Evolutionary conservation across 2,113 vertebrate genomes (phyloP), one percentile per base, ranked within the genome.

Genomic region (Coreoperca whiteheadi): DNA sequence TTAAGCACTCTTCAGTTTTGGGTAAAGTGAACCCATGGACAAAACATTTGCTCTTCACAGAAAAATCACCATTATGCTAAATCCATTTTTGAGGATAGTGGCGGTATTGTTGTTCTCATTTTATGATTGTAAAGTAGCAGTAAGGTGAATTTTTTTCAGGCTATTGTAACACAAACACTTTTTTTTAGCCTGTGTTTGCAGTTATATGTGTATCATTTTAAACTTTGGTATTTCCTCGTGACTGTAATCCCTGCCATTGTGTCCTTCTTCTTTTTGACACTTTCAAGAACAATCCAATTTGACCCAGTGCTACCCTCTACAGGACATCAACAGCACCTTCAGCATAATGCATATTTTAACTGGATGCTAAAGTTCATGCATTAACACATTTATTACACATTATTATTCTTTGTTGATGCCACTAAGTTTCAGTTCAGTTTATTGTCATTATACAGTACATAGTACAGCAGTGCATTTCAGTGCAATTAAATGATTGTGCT

Each of bases 401-500:
- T 46, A 1, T 43, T 70, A 5, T 39, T 21, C 12, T 54, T 10
- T 56, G 53, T 63, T 70, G 21, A 34, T 63, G 20, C 64, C 0
- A 18, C 46, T 64, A 14, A 2, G 57, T 83, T 79, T 76, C 48
- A 70, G 39, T 21, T 78, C 23, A 79, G 56, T 90, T 90, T 87
- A 90, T 81, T 89, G 71, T 81, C 64, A 65, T 73, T 70, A 82
- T 88, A 86, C 85, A 84, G 83, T 84, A 80, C 82, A 80, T 76
- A 77, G 61, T 80, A 86, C 65, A 92, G 75, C 73, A 86, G 85
- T 79, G 77, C 61, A 79, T 79, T 64, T 84, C 64, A 87, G 85
- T 89, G 90, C 85, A 87, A 82, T 83, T 87, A 84, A 76, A 84
- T 90, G 81, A 78, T 92, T 91, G 89, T 91, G 82, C 90, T 87